These are phyloP conservation scores for Watsonalla binaria DNA, from an alignment of 2,888 invertebrate species.

Conservation along the genomic window DNA sequence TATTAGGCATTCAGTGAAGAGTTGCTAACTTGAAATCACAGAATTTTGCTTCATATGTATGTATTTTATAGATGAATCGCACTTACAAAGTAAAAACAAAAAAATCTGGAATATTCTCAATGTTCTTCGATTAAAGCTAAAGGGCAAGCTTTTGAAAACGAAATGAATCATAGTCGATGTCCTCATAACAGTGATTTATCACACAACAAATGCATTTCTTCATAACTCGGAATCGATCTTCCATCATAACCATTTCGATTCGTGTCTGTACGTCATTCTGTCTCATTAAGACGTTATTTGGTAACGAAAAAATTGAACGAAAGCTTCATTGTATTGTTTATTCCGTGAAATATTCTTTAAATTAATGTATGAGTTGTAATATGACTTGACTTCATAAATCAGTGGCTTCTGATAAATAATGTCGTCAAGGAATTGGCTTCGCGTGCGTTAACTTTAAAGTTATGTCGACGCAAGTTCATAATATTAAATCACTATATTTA, in stretches of 20 bases:
- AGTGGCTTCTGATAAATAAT: background rate
- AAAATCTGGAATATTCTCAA: conserved; percentile 6
- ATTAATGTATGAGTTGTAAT: conserved; percentile 6
- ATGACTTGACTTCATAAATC: conserved; percentile 9
- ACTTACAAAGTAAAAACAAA: no score
- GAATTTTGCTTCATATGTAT: no score
- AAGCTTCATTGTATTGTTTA: conserved; percentile 33
- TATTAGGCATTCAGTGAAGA: no score
- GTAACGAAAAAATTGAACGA: conserved; percentile 32
- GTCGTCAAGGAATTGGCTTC: background rate
- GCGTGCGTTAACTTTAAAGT: no score
- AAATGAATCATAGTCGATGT: conserved; percentile 36
- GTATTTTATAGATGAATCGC: no score
- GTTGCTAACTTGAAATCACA: no score
- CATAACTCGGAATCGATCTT: conserved; percentile 25
- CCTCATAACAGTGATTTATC: conserved; percentile 38
- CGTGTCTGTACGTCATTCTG: conserved; percentile 45
- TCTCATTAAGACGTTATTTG: conserved; percentile 54
- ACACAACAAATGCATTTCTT: conserved; percentile 18
- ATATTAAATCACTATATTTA: no score
- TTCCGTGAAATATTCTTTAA: conserved; percentile 6
- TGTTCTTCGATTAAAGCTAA: background rate
- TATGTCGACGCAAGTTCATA: no score
- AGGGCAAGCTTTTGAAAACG: conserved; percentile 2
- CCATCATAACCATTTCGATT: conserved; percentile 30